Evolutionary conservation across 2,888 invertebrate species (phyloP).

Genomic region (Melanophora roralis): DNA sequence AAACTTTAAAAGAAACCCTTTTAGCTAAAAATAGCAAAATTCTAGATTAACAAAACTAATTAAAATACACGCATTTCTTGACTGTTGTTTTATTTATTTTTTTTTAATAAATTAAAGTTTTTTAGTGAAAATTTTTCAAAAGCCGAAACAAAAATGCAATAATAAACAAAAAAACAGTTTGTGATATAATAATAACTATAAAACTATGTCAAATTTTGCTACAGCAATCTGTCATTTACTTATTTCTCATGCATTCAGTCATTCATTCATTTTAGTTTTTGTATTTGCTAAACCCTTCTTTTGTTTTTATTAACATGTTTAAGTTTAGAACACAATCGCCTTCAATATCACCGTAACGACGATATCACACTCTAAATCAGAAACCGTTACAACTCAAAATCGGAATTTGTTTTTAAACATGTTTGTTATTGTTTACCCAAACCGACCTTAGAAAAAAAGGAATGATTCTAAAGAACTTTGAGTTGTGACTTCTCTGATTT

Average conservation of each 20-base stretch:
- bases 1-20: no score
- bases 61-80: slow-evolving; percentile 3
- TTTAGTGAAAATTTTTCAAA: slow-evolving; percentile 26
- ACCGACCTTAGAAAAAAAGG: no score
- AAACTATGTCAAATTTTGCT: slow-evolving; percentile 50
- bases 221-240: slow-evolving; percentile 5
- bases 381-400: no score
- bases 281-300: slow-evolving; percentile 3
- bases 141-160: background rate
- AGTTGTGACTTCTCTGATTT: no score
- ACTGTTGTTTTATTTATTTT: background rate
- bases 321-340: background rate
- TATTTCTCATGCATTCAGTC: slow-evolving; percentile 13
- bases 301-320: background rate
- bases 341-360: background rate
- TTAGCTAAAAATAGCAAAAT: no score
- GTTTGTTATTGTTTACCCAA: no score
- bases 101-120: background rate
- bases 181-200: slow-evolving; percentile 44
- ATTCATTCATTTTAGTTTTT: slow-evolving; percentile 4
- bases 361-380: no score
- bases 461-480: no score
- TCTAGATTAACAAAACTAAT: background rate
- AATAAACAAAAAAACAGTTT: background rate
- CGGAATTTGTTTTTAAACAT: no score